phyloP scores from a whole-genome alignment of 53 echinoderm and acorn worm species.

The Luidia sarsii region DNA sequence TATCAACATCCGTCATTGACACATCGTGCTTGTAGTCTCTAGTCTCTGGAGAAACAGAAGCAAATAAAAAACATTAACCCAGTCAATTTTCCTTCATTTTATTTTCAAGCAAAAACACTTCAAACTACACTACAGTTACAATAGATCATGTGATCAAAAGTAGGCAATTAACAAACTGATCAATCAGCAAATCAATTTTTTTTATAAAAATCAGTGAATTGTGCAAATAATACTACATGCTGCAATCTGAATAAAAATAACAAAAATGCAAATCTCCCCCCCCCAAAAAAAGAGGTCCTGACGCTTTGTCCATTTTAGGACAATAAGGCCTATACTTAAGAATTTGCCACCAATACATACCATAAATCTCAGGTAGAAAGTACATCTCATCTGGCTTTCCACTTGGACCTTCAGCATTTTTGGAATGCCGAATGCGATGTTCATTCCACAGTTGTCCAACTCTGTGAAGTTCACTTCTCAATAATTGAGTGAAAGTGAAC shows the following conservation, averaged over 20 bases:
- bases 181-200: background rate
- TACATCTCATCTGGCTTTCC: conserved; percentile 56
- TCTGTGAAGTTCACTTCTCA: conserved; percentile 31
- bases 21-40: too few species aligned
- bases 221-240: background rate
- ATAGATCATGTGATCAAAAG: too few species aligned
- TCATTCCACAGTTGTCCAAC: conserved; percentile 50
- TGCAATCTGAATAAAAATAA: background rate
- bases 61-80: too few species aligned
- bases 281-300: background rate
- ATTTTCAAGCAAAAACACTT: background rate
- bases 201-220: background rate
- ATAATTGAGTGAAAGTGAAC: conserved; percentile 33
- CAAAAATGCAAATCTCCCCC: background rate
- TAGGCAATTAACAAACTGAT: background rate
- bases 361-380: conserved; percentile 40
- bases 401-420: conserved; percentile 27
- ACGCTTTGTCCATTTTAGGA: too few species aligned
- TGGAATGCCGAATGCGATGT: conserved; percentile 47
- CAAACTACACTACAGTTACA: background rate
- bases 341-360: too few species aligned
- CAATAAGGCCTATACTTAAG: too few species aligned
- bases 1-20: too few species aligned
- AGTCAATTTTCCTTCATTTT: too few species aligned
- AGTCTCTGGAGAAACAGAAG: too few species aligned